Evolutionary conservation across 2,888 invertebrate species (phyloP).

Genomic region (Eupeodes luniger): DNA sequence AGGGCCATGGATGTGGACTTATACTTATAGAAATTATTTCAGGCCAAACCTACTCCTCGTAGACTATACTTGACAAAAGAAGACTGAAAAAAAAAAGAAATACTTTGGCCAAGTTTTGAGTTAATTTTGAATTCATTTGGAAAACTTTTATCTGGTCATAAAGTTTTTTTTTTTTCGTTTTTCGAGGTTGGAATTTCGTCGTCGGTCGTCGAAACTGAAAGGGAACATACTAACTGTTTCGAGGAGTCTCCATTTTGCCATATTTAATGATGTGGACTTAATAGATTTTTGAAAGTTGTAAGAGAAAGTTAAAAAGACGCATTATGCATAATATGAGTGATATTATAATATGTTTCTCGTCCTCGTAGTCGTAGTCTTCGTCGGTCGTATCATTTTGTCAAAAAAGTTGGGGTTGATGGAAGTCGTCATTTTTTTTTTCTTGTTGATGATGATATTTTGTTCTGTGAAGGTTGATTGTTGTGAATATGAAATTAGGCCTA

Average conservation of each 20-base stretch:
- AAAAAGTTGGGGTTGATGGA: conserved; percentile 10
- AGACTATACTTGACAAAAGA: background rate
- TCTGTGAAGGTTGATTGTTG: conserved; percentile 61
- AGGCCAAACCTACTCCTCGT: background rate
- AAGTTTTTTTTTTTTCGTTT: conserved; percentile 29
- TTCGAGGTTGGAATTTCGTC: background rate
- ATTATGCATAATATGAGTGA: conserved; percentile 66
- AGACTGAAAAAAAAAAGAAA: background rate
- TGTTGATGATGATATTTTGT: conserved; percentile 32
- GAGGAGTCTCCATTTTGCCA: conserved; percentile 56
- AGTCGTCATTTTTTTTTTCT: background rate
- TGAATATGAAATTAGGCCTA: conserved; percentile 72
- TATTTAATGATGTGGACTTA: conserved; percentile 75
- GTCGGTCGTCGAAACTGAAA: conserved; percentile 30
- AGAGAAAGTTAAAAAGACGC: conserved; percentile 72
- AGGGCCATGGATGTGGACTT: background rate
- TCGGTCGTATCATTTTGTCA: conserved; percentile 14
- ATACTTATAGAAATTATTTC: background rate
- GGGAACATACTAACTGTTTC: conserved; percentile 23
- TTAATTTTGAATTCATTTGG: conserved; percentile 75
- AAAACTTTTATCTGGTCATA: conserved; percentile 74
- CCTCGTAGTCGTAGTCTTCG: background rate
- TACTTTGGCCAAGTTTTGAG: conserved; percentile 45
- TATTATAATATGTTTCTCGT: conserved; percentile 65
- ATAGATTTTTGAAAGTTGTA: conserved; percentile 76